Base-by-base conservation (phyloP, 53 echinoderm and acorn worm genomes). In the Paelopatides confundens region DNA sequence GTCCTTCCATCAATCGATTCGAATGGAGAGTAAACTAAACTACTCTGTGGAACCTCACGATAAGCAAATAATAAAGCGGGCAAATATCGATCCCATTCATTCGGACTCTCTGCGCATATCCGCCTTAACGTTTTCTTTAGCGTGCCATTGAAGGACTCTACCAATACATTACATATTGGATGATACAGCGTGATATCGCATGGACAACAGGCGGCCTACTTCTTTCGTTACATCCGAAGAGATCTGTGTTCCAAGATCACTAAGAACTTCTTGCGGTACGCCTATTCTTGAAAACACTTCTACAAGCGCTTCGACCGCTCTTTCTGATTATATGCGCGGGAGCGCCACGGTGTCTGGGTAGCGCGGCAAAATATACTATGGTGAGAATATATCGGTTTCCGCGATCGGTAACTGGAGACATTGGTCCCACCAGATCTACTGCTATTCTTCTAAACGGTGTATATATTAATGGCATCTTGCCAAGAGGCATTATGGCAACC, bases 301-400 rank as follows among this genome's bases (percentile, higher is more conserved):
- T 46, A 88, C 66, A 11, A 88, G 36, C 35, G 66, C 82, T 51
- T 88, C 82, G 31, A 68, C 88, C 13, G 66, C 82, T 12, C 63
- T 66, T 37, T 37, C 88, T 35, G 88, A 53, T 14, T 58, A 26
- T 36, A 88, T 88, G 8, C 63, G 78, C 33, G 77, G 77, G 3
- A 88, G n/a, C 12, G 81, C 40, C 21, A 78, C 50, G 40, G 76
- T 33, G 17, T 74, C 76, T 74, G 76, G 76, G 39, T 74, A 74
- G 29, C 76, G 35, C 13, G 76, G 89, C 92, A 62, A 85, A 92
- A 43, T 92, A 88, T 5, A 92, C 88, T 0, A 92, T 23, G 0
- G 87, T 86, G 5, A 92, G 76, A 39, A 92, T 92, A 46, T 92
- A 92, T 14, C 91, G 37, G 32, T n/a, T n/a, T n/a, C n/a, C n/a